A percentile compares a stretch with the other conserved stretches of the same genome.
These are phyloP conservation scores for Xiphophorus birchmanni DNA, from an alignment of 2,797 vertebrate genomes.

Conservation along the genomic window DNA sequence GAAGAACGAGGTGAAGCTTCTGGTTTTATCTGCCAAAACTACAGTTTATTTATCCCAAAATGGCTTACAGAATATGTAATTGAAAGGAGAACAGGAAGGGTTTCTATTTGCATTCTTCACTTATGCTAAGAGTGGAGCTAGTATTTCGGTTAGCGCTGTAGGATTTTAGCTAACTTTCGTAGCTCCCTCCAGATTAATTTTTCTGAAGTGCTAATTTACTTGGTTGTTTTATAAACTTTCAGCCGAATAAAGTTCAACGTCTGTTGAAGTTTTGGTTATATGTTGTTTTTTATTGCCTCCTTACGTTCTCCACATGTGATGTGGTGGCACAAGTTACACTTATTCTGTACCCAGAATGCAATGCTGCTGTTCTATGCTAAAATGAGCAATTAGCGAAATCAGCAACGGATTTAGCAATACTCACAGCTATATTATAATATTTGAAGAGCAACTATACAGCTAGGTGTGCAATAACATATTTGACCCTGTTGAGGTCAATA, in stretches of 20 bases:
- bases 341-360: background rate
- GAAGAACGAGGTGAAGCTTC: slow-evolving; percentile 91
- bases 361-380: background rate
- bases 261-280: too few relatives aligned
- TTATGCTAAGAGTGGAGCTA: background rate
- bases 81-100: background rate
- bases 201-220: too few relatives aligned
- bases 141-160: background rate
- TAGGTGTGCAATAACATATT: background rate
- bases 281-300: too few relatives aligned
- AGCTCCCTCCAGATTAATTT: background rate
- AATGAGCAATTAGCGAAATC: background rate
- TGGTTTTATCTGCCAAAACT: background rate
- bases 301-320: background rate
- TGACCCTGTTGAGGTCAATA: background rate
- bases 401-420: background rate
- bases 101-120: background rate
- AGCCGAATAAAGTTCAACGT: background rate
- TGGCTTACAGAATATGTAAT: background rate
- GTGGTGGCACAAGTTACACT: background rate
- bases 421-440: background rate
- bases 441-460: too few relatives aligned
- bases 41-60: background rate
- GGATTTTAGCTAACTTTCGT: background rate
- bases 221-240: background rate